Evolutionary conservation across 2,797 vertebrate genomes (phyloP), one percentile per base, ranked within the genome.

Genomic region (Columba guinea): DNA sequence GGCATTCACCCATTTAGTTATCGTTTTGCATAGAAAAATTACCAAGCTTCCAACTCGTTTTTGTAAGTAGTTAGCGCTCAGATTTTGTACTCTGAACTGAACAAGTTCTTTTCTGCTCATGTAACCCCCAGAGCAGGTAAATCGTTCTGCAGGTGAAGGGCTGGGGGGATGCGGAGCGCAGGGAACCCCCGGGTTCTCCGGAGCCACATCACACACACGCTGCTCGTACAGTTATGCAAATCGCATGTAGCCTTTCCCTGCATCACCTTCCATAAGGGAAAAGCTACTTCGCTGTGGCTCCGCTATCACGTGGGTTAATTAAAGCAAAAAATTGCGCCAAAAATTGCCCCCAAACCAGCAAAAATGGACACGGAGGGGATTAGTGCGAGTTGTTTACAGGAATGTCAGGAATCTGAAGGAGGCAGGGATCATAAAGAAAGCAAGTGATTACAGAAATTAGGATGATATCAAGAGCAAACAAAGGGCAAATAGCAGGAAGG

Each of bases 211-310:
- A 17, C 23, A 46, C 52, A 19, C 5, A 1, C 12, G 8, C 3
- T 44, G 1, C 32, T 26, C 30, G 3, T 8, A 6, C 0, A 35
- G 11, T 3, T 6, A 4, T 0, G 13, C 19, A 1, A 1, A 15
- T 12, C 6, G 2, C 1, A 4, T 0, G 2, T 10, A 59, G n/a
- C 35, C 26, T 23, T n/a, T 3, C 32, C 30, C 52, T 8, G 1
- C 2, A 15, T 5, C 7, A 27, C 12, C 5, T 5, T 18, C 24
- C 9, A 2, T 1, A n/a, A n/a, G 13, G 24, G 37, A 34, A 60
- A 74, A 88, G n/a, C 30, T 51, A 10, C 63, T 17, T 2, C 16
- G 64, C 30, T 1, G 30, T 5, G 5, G 49, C 48, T 85, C 30
- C 37, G 52, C 15, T 32, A 67, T 22, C 49, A 18, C 0, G 1